Conservation (phyloP, 2,888 invertebrate species). For the Drosophila melanosoma region DNA sequence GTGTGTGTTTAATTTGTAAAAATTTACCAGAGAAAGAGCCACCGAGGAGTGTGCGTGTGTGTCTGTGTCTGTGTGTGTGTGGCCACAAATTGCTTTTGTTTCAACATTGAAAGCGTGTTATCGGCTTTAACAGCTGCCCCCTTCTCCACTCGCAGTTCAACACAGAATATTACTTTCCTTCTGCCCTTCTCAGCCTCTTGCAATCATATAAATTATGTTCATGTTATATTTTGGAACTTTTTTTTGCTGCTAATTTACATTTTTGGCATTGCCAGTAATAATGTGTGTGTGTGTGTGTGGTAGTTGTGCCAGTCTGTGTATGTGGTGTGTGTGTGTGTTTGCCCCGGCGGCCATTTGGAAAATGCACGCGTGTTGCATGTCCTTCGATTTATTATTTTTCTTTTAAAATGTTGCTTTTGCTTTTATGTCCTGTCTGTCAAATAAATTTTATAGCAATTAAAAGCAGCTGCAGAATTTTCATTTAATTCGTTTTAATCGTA, state of each 20-base stretch:
- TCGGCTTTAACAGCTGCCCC: conserved; percentile 66
- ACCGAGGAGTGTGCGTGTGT: not conserved
- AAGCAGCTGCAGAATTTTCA: conserved; percentile 51
- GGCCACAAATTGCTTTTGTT: conserved; percentile 74
- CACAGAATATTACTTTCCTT: not conserved
- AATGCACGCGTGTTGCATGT: conserved; percentile 60
- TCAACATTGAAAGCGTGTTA: conserved; percentile 67
- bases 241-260: conserved; percentile 73
- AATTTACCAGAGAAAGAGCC: conserved; percentile 37
- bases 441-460: conserved; percentile 54
- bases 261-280: conserved; percentile 78
- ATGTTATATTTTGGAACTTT: conserved; percentile 41
- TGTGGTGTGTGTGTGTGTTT: conserved; percentile 13
- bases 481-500: conserved; percentile 67
- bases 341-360: conserved; percentile 53
- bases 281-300: conserved; percentile 24
- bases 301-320: not conserved
- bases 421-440: conserved; percentile 46
- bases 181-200: conserved; percentile 7
- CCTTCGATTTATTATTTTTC: not conserved
- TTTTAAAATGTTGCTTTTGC: conserved; percentile 25
- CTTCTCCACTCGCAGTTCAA: conserved; percentile 12
- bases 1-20: conserved; percentile 60
- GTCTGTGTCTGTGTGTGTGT: conserved; percentile 5
- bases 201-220: conserved; percentile 61